Conservation (phyloP, 1,140 invertebrate genomes). For the Pseudomyrmex cubaensis region DNA sequence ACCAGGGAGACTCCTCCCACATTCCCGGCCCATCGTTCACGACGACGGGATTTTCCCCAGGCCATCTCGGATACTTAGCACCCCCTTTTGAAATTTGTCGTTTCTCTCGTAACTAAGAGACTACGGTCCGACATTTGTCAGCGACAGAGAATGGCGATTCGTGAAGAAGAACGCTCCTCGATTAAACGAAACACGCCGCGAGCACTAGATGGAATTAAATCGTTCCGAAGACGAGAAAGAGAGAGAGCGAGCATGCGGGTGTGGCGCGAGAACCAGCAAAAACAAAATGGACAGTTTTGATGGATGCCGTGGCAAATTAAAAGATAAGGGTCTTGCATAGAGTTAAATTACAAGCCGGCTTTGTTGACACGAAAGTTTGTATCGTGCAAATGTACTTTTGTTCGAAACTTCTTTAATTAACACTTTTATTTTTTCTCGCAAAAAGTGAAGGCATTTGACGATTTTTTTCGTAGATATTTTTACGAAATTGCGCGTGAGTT, state of each 20-base stretch:
- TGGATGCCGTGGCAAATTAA: conserved; percentile 10
- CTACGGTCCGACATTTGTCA: conserved; percentile 37
- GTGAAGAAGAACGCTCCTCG: conserved; percentile 43
- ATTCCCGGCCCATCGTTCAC: conserved; percentile 49
- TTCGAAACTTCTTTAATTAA: neutral
- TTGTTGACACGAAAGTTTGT: neutral
- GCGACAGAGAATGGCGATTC: conserved; percentile 39
- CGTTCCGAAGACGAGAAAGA: neutral
- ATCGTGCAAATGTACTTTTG: neutral
- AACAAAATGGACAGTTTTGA: conserved; percentile 36
- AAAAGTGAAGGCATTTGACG: neutral
- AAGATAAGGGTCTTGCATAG: conserved; percentile 21
- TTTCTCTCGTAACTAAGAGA: conserved; percentile 62
- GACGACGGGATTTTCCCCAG: conserved; percentile 49
- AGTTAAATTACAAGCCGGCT: neutral
- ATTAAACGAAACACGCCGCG: conserved; percentile 45
- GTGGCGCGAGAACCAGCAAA: conserved; percentile 31
- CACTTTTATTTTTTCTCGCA: neutral
- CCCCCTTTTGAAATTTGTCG: conserved; percentile 72
- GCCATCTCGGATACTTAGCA: conserved; percentile 65
- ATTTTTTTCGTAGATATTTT: neutral
- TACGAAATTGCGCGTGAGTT: neutral
- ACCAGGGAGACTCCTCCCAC: conserved; percentile 63
- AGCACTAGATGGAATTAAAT: conserved; percentile 59
- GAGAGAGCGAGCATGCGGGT: neutral